These are phyloP conservation scores for Ornithoptera priamus DNA, from an alignment of 2,888 invertebrate genomes.

Conservation along the genomic window DNA sequence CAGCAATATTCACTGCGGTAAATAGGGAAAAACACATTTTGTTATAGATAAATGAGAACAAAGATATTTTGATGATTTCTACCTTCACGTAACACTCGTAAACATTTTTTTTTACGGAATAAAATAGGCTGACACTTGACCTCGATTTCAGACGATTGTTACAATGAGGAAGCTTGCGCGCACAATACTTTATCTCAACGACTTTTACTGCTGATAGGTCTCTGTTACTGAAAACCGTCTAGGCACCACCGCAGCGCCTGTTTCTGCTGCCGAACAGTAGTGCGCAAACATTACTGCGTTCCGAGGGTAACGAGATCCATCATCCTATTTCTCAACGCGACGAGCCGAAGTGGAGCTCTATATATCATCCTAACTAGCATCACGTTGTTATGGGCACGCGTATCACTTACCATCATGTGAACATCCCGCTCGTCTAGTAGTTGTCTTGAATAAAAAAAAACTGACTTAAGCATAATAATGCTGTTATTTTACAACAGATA, in stretches of 20 bases:
- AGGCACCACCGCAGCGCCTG: too few relatives aligned
- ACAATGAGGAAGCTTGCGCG: not conserved
- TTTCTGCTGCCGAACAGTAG: too few relatives aligned
- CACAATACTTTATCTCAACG: not conserved
- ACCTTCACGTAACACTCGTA: not conserved
- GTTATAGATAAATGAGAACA: not conserved
- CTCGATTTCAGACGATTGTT: not conserved
- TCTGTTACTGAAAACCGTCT: too few relatives aligned
- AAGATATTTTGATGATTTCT: not conserved
- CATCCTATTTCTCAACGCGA: too few relatives aligned
- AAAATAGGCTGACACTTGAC: not conserved
- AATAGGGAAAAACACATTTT: slow-evolving; percentile 20
- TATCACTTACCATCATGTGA: not conserved
- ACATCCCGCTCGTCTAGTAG: not conserved
- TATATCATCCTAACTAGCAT: too few relatives aligned
- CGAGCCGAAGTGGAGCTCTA: too few relatives aligned
- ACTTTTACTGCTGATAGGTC: too few relatives aligned
- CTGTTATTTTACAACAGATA: too few relatives aligned
- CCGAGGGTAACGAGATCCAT: too few relatives aligned
- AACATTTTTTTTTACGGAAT: not conserved
- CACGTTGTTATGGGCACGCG: too few relatives aligned
- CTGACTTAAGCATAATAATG: not conserved
- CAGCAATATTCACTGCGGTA: slow-evolving; percentile 14
- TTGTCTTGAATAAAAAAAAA: not conserved
- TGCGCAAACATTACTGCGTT: too few relatives aligned